Evolutionary conservation across 1,140 invertebrate genomes (phyloP).

Genomic region (Drosophila melanogaster): Release_6_plus_ISO1_MT NC_004354.4:12647501-12648000

Average conservation of each 20-base stretch:
- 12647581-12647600: constrained; percentile 14
- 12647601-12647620: constrained; percentile 11
- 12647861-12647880: no score
- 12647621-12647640: constrained; percentile 2
- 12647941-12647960: not conserved
- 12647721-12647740: constrained; percentile 34
- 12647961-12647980: not conserved
- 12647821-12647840: not conserved
- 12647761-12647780: constrained; percentile 24
- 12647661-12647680: constrained; percentile 15
- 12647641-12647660: constrained; percentile 15
- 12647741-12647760: constrained; percentile 28
- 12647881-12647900: not conserved
- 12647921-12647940: not conserved
- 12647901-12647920: no score
- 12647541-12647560: constrained; percentile 24
- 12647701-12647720: constrained; percentile 22
- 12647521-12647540: constrained; percentile 27
- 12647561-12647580: constrained; percentile 7
- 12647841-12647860: not conserved
- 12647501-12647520: constrained; percentile 10
- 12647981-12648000: not conserved
- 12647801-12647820: not conserved
- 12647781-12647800: constrained; percentile 6
- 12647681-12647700: constrained; percentile 27